phyloP scores from a whole-genome alignment of 2,113 vertebrate genomes.

The Sinocyclocheilus maitianheensis region DNA sequence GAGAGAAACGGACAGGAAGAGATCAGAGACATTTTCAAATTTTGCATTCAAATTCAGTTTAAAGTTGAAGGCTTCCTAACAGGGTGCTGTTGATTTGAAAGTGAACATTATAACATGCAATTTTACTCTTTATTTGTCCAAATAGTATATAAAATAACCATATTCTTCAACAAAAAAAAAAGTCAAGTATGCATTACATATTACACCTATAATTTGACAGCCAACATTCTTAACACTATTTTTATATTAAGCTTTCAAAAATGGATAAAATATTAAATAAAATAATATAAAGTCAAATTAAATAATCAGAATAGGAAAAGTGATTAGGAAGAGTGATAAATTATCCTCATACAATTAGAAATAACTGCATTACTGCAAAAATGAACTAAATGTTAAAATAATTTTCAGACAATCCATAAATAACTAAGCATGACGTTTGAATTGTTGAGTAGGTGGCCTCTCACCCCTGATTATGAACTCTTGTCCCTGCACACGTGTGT shows the following conservation, averaged over 20 bases:
- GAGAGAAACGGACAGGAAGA: background rate
- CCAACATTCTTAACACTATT: too few species aligned
- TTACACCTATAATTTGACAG: too few species aligned
- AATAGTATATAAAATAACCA: background rate
- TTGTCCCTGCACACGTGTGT: conserved; percentile 93
- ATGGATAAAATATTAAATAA: too few species aligned
- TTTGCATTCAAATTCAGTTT: background rate
- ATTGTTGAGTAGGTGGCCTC: background rate
- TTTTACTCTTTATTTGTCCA: background rate
- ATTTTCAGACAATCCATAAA: background rate
- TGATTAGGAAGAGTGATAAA: too few species aligned
- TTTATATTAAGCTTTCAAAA: too few species aligned
- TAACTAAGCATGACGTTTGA: background rate
- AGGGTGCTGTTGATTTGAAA: background rate
- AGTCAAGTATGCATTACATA: background rate
- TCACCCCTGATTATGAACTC: conserved; percentile 96
- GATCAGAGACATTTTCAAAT: background rate
- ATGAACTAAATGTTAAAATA: background rate
- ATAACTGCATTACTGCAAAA: too few species aligned
- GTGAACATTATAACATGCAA: background rate
- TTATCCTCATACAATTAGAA: too few species aligned
- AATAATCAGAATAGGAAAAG: too few species aligned
- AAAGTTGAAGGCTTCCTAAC: background rate
- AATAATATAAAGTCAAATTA: too few species aligned
- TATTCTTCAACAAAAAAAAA: background rate